Evolutionary conservation across 2,113 vertebrate genomes (phyloP).

Genomic region (Fulmarus glacialis): DNA sequence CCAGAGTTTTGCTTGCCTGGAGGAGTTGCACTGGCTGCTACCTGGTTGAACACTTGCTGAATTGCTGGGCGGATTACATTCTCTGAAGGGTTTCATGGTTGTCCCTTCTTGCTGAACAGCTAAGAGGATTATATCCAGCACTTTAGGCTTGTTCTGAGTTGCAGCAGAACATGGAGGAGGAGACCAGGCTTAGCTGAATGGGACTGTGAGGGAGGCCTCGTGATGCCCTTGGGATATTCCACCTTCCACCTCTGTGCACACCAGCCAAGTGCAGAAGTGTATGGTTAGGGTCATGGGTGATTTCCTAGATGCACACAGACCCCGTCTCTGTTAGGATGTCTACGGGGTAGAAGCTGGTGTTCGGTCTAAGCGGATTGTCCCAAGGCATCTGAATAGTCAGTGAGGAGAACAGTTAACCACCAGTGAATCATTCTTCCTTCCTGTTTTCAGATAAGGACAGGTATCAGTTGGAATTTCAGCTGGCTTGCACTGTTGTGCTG

Average conservation of each 20-base stretch:
- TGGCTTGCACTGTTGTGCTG: background rate
- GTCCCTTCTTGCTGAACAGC: background rate
- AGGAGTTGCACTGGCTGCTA: rapidly evolving
- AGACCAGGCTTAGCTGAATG: background rate
- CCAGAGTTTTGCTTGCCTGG: background rate
- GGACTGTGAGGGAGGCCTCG: background rate
- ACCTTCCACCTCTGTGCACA: background rate
- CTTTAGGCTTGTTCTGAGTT: background rate
- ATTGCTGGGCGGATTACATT: background rate
- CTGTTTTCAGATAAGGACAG: background rate
- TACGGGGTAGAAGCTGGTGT: background rate
- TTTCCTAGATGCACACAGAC: background rate
- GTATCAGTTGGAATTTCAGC: background rate
- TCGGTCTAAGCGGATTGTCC: background rate
- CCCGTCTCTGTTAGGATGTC: background rate
- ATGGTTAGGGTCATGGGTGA: background rate
- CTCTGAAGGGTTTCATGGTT: background rate
- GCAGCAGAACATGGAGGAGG: background rate
- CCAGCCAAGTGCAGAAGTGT: background rate
- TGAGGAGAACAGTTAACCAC: background rate
- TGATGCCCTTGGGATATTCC: background rate
- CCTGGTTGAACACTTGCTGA: background rate
- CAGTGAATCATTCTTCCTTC: background rate
- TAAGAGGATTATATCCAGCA: background rate
- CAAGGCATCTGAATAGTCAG: background rate